Evolutionary conservation across 1,140 invertebrate genomes (phyloP).

Genomic region (Meloidogyne chitwoodi): DNA sequence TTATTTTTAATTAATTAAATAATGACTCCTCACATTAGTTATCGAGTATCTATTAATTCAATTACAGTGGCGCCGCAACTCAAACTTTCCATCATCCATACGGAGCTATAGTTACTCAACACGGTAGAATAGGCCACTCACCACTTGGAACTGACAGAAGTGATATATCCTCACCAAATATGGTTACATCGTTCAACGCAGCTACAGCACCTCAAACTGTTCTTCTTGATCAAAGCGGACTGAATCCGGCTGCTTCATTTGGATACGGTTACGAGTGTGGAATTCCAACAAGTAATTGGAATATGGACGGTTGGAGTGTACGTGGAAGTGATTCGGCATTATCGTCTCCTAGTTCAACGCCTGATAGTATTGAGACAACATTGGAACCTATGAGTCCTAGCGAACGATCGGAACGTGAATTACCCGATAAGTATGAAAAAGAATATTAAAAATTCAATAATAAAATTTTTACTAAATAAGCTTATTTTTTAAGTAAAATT

Average conservation of each 20-base stretch:
- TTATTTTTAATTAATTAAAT: neutral
- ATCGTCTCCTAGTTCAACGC: slow-evolving; percentile 44
- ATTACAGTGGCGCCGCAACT: neutral
- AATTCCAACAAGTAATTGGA: slow-evolving; percentile 18
- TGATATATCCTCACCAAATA: neutral
- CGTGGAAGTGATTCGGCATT: slow-evolving; percentile 19
- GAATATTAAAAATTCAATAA: no score
- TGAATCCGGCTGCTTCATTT: slow-evolving; percentile 13
- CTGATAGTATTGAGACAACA: slow-evolving; percentile 37
- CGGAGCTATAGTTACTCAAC: neutral
- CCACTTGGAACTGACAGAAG: neutral
- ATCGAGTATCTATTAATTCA: no score
- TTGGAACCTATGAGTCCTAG: slow-evolving; percentile 17
- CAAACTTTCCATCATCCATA: neutral
- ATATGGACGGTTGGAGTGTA: slow-evolving; percentile 12
- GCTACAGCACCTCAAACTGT: neutral
- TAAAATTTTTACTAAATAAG: no score
- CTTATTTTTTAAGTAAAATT: no score
- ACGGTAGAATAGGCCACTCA: neutral
- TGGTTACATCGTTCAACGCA: neutral
- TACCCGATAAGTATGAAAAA: slow-evolving; percentile 3
- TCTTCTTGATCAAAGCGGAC: slow-evolving; percentile 23
- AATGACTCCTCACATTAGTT: no score
- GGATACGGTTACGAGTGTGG: slow-evolving; percentile 37
- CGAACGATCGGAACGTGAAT: slow-evolving; percentile 8